These are phyloP conservation scores for Hemithea aestivaria DNA, from an alignment of 2,888 invertebrate species.

Conservation along the genomic window DNA sequence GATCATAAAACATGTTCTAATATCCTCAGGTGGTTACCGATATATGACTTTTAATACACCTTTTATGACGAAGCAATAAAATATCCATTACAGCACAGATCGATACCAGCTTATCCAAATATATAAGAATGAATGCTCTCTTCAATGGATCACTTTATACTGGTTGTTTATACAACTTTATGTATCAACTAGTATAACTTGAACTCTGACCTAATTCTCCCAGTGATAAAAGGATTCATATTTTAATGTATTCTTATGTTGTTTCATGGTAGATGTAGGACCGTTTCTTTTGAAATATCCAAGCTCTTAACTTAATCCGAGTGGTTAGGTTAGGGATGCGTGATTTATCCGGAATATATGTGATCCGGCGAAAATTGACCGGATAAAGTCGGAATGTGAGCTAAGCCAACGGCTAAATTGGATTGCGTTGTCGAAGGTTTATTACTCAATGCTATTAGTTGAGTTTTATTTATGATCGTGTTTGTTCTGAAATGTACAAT, in stretches of 20 bases:
- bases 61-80: constrained; percentile 47
- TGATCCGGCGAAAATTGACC: neutral
- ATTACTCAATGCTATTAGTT: no score
- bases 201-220: constrained; percentile 8
- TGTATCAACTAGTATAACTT: neutral
- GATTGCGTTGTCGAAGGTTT: no score
- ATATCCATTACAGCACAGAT: constrained; percentile 37
- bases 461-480: no score
- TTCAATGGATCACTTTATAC: neutral
- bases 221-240: constrained; percentile 8
- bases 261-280: constrained; percentile 18
- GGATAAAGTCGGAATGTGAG: neutral
- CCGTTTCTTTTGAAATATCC: constrained; percentile 9
- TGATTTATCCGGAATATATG: constrained; percentile 1
- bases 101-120: constrained; percentile 26
- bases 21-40: constrained; percentile 31
- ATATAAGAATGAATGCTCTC: constrained; percentile 13
- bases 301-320: constrained; percentile 10
- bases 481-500: no score
- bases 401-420: no score
- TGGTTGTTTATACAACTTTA: neutral
- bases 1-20: constrained; percentile 21
- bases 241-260: constrained; percentile 19
- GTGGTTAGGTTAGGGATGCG: constrained; percentile 6
- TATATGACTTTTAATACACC: constrained; percentile 35